Evolutionary conservation across 1,140 invertebrate species (phyloP), one percentile per base, ranked within the genome.

Genomic region (Trichogramma pretiosum): DNA sequence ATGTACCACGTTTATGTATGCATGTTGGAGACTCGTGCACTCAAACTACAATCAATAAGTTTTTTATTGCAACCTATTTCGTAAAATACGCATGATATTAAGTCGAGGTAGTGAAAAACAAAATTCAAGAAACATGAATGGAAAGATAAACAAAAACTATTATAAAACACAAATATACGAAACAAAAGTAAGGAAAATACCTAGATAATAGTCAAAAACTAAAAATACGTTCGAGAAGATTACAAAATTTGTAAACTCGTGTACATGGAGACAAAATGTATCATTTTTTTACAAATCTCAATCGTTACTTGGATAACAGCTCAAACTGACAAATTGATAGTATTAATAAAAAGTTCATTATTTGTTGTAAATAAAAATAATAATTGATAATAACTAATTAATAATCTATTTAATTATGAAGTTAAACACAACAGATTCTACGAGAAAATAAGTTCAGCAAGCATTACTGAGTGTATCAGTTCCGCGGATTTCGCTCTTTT

Each of bases 241-340:
- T n/a, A n/a, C n/a, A n/a, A 42, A 19, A 46, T 18, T 18, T 41
- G 16, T 41, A 24, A 35, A 46, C 37, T 41, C 33, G 46, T 46
- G 36, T 22, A 11, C 35, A 26, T 24, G 17, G 46, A 36, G 24
- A 36, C 42, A n/a, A n/a, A n/a, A n/a, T n/a, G n/a, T n/a, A n/a
- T n/a, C n/a, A n/a, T n/a, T n/a, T n/a, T n/a, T n/a, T 21, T 51
- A 51, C 38, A 51, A 50, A 40, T 45, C 22, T 46, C 41, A 51
- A 9, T 41, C 16, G 18, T 33, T 41, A 46, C 14, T 40, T 46
- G 37, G 46, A 41, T 50, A 50, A n/a, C n/a, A n/a, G n/a, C n/a
- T n/a, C n/a, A n/a, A n/a, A n/a, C n/a, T n/a, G n/a, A n/a, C n/a
- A n/a, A n/a, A n/a, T n/a, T n/a, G n/a, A n/a, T n/a, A n/a, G n/a